A percentile compares a stretch with the other conserved stretches of the same genome.
These are phyloP conservation scores for Patagioenas fasciata DNA, from an alignment of 2,113 vertebrate genomes.

Conservation along the genomic window DNA sequence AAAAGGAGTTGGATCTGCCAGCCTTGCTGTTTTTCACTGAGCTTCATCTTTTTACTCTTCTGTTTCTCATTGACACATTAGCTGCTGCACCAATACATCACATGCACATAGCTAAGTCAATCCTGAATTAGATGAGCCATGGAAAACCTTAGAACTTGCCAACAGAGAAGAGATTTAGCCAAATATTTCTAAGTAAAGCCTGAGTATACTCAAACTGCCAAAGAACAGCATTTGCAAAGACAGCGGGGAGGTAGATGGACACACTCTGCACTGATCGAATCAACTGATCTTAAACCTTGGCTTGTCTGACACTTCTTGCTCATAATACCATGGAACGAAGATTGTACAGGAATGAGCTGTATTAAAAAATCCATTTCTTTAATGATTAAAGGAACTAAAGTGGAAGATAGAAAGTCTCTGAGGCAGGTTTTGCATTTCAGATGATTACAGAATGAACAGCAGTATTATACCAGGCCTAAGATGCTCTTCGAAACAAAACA, in stretches of 20 bases:
- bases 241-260: slow-evolving; percentile 21
- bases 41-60: slow-evolving; percentile 53
- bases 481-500: neutral
- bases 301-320: slow-evolving; percentile 8
- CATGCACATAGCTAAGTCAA: slow-evolving; percentile 59
- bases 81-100: slow-evolving; percentile 54
- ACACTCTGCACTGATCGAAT: slow-evolving; percentile 12
- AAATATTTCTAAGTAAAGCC: slow-evolving; percentile 53
- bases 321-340: neutral
- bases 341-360: neutral
- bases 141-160: slow-evolving; percentile 35
- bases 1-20: slow-evolving; percentile 47
- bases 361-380: neutral
- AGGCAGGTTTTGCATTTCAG: neutral
- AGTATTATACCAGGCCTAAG: neutral
- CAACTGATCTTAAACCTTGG: slow-evolving; percentile 26
- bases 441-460: neutral
- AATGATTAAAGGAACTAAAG: neutral
- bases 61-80: slow-evolving; percentile 64
- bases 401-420: neutral
- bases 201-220: slow-evolving; percentile 30
- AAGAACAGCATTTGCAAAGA: slow-evolving; percentile 19
- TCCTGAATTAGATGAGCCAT: slow-evolving; percentile 65
- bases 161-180: slow-evolving; percentile 27
- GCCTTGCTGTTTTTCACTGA: slow-evolving; percentile 31